Base-by-base conservation (phyloP, 2,888 invertebrate species). In the Creontiades dilutus region DNA sequence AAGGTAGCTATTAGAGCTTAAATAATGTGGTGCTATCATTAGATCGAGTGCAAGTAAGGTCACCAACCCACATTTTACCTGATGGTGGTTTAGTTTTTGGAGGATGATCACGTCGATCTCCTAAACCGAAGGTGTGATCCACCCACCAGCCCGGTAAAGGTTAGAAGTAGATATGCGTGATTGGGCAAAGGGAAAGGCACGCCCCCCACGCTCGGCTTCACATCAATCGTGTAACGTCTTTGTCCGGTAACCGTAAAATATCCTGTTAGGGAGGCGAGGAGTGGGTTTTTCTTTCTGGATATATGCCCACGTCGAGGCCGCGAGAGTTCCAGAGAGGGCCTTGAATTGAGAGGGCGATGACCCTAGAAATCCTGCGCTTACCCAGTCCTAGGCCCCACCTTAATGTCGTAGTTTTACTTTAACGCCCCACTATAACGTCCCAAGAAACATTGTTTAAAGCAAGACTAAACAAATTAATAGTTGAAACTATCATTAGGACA, bases 91-190 rank as follows among this genome's bases (percentile, higher is more conserved):
- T 37, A 37, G 37, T 37, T 37, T 37, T 37, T 37, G 37, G 37
- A 37, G 2, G 37, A 37, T 37, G 37, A 37, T 37, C 37, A 37
- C 37, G 3, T 2, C 37, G 68, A 68, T 23, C 68, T 19, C 27
- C 68, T 0, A 68, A 68, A 23, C 19, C 7, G 23, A 27, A 68
- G 23, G 19, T 68, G 68, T 68, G 68, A 68, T 68, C 68, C 27
- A 23, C 68, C 68, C 48, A 82, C 47, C 23, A 27, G 82, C 9
- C 27, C 11, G 16, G n/a, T 85, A 85, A 85, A 85, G 85, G 85
- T 85, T 61, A 85, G 27, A 82, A 57, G 61, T 85, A 57, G 61
- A 55, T 85, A 85, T 85, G 61, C 61, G 85, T 61, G 85, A 85
- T 85, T 57, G 37, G 55, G 61, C 85, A 85, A 85, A 85, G 85